phyloP scores from a whole-genome alignment of 2,888 invertebrate species.

The Polydesmus complanatus region DNA sequence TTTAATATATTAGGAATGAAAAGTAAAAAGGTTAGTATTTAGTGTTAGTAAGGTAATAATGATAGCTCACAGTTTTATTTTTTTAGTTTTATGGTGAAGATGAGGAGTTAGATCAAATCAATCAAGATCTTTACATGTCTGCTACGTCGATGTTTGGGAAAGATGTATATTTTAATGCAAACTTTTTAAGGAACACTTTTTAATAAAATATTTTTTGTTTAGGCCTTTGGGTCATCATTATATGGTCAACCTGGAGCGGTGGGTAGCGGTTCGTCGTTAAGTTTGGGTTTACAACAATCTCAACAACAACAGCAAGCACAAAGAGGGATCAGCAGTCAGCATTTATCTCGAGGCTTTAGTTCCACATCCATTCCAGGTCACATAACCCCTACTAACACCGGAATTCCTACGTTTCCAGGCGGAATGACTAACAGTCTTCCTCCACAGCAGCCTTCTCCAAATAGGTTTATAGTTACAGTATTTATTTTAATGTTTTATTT shows the following conservation, averaged over 20 bases:
- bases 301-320: constrained; percentile 35
- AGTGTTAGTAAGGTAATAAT: neutral
- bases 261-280: constrained; percentile 26
- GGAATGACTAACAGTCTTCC: constrained; percentile 32
- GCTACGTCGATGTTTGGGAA: constrained; percentile 13
- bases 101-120: constrained; percentile 14
- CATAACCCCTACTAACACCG: constrained; percentile 53
- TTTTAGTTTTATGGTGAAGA: constrained; percentile 17
- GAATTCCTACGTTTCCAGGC: constrained; percentile 42
- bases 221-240: constrained; percentile 8
- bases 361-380: constrained; percentile 56
- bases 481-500: neutral
- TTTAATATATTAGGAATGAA: constrained; percentile 14
- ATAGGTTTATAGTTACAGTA: no score
- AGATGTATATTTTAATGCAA: neutral
- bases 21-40: constrained; percentile 5
- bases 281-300: constrained; percentile 81
- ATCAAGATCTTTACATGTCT: constrained; percentile 15
- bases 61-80: neutral
- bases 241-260: constrained; percentile 9
- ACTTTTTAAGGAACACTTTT: neutral
- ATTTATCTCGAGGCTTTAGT: constrained; percentile 50
- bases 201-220: neutral
- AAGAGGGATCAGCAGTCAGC: constrained; percentile 58
- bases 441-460: constrained; percentile 32